These are phyloP conservation scores for Peromyscus eremicus DNA, from an alignment of 2,797 vertebrate genomes.

Conservation along the genomic window DNA sequence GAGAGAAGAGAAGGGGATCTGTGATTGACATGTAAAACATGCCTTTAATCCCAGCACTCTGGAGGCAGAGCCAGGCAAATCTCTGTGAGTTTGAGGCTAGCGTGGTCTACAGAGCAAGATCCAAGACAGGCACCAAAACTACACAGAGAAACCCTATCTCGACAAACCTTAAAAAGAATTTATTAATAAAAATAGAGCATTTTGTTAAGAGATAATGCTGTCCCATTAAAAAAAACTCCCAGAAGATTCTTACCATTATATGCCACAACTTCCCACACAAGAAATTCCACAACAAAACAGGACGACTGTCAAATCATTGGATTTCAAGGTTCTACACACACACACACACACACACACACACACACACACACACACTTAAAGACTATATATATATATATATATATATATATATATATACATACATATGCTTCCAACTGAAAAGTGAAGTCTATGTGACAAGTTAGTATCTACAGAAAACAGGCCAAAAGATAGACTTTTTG, in stretches of 20 bases:
- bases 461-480: neutral
- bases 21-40: too few relatives aligned
- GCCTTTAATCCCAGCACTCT: too few relatives aligned
- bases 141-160: too few relatives aligned
- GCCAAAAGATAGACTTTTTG: neutral
- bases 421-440: neutral
- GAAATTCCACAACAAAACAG: conserved; percentile 4
- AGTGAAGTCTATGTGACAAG: neutral
- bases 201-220: conserved; percentile 54
- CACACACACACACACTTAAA: neutral
- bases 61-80: too few relatives aligned
- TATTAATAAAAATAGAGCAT: neutral
- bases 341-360: neutral
- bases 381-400: too few relatives aligned
- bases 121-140: too few relatives aligned
- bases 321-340: neutral
- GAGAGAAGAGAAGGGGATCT: too few relatives aligned
- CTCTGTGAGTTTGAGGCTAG: too few relatives aligned
- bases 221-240: conserved; percentile 21
- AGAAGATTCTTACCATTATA: neutral
- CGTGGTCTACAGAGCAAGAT: too few relatives aligned
- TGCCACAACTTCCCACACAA: neutral
- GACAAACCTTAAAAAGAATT: too few relatives aligned
- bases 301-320: conserved; percentile 27
- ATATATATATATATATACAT: neutral